Conservation (phyloP, 2,797 vertebrate genomes). For the Sebastes kiyomatsui region DNA sequence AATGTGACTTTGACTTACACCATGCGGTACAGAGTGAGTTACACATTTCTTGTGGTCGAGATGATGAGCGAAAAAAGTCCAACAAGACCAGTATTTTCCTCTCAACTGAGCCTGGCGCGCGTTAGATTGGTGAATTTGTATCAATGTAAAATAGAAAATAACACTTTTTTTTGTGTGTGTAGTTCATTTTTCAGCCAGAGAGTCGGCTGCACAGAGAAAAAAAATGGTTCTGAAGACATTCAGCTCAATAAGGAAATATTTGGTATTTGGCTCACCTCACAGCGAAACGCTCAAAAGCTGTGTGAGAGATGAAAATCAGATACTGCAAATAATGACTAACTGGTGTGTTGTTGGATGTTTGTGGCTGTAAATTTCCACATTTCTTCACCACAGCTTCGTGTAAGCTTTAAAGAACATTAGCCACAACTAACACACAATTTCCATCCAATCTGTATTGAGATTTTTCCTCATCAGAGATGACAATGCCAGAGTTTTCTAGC, state of each 20-base stretch:
- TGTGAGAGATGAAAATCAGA: conserved; percentile 29
- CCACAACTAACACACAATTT: background rate
- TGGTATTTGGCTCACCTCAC: conserved; percentile 55
- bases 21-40: background rate
- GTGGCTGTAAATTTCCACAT: background rate
- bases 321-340: conserved; percentile 33
- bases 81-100: conserved; percentile 40
- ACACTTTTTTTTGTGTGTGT: background rate
- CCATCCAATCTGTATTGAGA: background rate
- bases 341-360: background rate
- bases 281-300: conserved; percentile 31
- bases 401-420: conserved; percentile 15
- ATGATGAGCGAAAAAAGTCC: conserved; percentile 7
- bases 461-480: background rate
- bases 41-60: background rate
- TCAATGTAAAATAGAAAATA: conserved; percentile 12
- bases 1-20: conserved; percentile 9
- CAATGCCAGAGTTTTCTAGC: background rate
- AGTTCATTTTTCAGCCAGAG: conserved; percentile 8
- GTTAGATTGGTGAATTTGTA: background rate
- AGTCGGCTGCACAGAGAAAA: background rate
- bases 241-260: conserved; percentile 59
- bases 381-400: conserved; percentile 3
- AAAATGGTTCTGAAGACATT: conserved; percentile 50
- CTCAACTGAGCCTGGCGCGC: background rate